A percentile compares a stretch with the other conserved stretches of the same genome.
Conservation (phyloP, 64 coral and sea anemone species). For the Exaiptasia diaphana region DNA sequence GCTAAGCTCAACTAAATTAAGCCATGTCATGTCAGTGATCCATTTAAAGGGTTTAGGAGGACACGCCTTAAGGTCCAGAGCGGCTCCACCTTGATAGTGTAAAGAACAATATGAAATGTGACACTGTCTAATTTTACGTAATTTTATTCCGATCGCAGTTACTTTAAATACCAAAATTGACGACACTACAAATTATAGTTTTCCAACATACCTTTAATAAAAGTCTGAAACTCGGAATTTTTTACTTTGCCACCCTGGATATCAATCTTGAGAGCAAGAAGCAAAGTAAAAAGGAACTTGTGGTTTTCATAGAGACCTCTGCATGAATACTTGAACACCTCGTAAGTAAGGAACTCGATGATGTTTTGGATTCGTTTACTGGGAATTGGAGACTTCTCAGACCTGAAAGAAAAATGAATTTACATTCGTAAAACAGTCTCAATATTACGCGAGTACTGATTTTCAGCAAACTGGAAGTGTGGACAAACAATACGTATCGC, state of each 20-base stretch:
- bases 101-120: too few species aligned
- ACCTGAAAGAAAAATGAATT: too few species aligned
- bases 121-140: neutral
- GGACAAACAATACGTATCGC: neutral
- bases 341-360: constrained; percentile 93
- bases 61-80: constrained; percentile 89
- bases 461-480: too few species aligned
- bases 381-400: constrained; percentile 92
- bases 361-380: constrained; percentile 96
- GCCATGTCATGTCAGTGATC: constrained; percentile 99
- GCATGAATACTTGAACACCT: constrained; percentile 91
- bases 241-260: constrained; percentile 83
- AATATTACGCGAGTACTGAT: too few species aligned
- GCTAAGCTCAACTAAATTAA: constrained; percentile 96
- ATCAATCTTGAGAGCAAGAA: constrained; percentile 95
- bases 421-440: neutral
- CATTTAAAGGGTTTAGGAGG: constrained; percentile 95
- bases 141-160: neutral
- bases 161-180: neutral
- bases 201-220: constrained; percentile 74
- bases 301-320: constrained; percentile 94
- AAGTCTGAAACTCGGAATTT: constrained; percentile 75
- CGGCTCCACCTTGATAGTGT: constrained; percentile 91
- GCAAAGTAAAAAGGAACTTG: constrained; percentile 93
- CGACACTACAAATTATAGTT: neutral